phyloP scores from a whole-genome alignment of 1,140 invertebrate genomes.

The Notospermus geniculatus region DNA sequence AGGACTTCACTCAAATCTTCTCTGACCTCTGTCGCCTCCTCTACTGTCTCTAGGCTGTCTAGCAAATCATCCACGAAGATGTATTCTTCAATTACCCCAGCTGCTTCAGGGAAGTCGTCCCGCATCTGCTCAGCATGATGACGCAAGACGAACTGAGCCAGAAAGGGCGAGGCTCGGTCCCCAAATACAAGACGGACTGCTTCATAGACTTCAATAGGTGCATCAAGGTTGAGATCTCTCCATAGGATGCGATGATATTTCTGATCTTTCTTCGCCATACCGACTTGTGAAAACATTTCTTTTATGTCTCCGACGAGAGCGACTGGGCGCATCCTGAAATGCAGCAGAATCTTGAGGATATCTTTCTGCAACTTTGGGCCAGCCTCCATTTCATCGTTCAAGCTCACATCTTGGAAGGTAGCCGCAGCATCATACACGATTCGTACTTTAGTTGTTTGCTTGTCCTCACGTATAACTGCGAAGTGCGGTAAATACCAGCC shows the following conservation, averaged over 20 bases:
- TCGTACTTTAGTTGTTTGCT: slow-evolving; percentile 22
- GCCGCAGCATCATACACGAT: slow-evolving; percentile 25
- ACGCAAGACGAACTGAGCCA: slow-evolving; percentile 17
- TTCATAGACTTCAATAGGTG: slow-evolving; percentile 10
- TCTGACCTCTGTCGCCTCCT: neutral
- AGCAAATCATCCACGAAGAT: slow-evolving; percentile 11
- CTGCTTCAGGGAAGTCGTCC: neutral
- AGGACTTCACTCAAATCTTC: neutral
- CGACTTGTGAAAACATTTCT: slow-evolving; percentile 24
- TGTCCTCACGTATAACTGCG: slow-evolving; percentile 11
- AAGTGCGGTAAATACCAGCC: slow-evolving; percentile 24
- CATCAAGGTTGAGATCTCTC: slow-evolving; percentile 5
- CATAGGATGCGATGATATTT: slow-evolving; percentile 16
- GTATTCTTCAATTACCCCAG: neutral
- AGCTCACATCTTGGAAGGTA: slow-evolving; percentile 1
- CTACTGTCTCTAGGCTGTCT: neutral
- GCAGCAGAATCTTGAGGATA: slow-evolving; percentile 24
- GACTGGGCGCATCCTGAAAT: slow-evolving; percentile 26
- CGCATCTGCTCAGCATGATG: neutral
- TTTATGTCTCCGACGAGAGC: slow-evolving; percentile 22
- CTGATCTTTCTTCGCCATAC: slow-evolving; percentile 8
- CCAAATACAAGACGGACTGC: slow-evolving; percentile 22
- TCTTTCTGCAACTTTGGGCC: slow-evolving; percentile 50
- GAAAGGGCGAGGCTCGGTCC: slow-evolving; percentile 14
- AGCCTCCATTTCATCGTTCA: slow-evolving; percentile 24